A percentile compares a stretch with the other conserved stretches of the same genome.
Evolutionary conservation across 2,797 vertebrate genomes (phyloP).

Genomic region (Oryzias sinensis): DNA sequence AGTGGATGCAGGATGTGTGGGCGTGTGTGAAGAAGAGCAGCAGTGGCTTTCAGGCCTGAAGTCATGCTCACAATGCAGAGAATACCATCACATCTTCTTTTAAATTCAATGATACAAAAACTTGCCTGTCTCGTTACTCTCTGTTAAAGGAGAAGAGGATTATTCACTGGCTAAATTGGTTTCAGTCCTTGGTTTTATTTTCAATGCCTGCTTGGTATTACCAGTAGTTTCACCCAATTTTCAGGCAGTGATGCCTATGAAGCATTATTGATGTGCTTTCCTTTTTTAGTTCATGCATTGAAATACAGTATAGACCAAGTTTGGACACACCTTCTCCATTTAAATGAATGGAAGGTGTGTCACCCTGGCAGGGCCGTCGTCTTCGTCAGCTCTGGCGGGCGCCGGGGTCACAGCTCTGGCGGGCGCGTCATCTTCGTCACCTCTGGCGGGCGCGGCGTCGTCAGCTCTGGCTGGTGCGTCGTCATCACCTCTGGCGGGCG

Average conservation of each 20-base stretch:
- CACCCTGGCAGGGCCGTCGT: no score
- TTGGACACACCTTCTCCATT: no score
- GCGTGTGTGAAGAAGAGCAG: conserved; percentile 34
- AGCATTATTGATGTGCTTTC: no score
- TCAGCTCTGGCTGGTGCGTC: no score
- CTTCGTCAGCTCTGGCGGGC: no score
- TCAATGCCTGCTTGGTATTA: background rate
- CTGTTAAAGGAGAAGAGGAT: background rate
- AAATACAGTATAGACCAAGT: no score
- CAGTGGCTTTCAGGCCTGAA: conserved; percentile 13
- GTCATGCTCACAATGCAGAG: conserved; percentile 3
- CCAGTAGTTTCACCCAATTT: background rate
- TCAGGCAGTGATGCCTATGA: no score
- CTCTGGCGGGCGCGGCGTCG: no score
- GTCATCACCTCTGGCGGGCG: no score
- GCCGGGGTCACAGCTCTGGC: no score
- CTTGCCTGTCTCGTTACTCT: background rate
- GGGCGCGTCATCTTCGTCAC: no score
- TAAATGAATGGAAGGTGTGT: no score
- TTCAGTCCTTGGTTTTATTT: background rate
- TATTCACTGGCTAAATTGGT: background rate
- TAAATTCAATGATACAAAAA: conserved; percentile 5
- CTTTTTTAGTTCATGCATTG: background rate
- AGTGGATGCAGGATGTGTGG: conserved; percentile 48
- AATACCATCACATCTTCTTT: background rate